A percentile compares a stretch with the other conserved stretches of the same genome.
These are phyloP conservation scores for Schizaphis graminum DNA, from an alignment of 2,888 invertebrate species.

Conservation along the genomic window DNA sequence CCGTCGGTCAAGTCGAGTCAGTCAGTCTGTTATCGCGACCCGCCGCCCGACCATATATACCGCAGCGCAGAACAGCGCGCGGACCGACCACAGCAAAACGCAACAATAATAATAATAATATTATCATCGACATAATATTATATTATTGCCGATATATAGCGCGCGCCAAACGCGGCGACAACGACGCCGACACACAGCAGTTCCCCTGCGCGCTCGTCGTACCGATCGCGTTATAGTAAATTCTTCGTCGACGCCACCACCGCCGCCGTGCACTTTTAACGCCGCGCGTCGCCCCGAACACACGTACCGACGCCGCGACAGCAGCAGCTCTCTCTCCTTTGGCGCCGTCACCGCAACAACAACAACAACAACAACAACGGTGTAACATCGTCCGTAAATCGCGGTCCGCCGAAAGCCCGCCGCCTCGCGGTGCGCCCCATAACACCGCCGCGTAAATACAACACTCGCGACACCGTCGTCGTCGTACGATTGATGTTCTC, in stretches of 20 bases:
- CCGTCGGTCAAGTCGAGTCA: constrained; percentile 43
- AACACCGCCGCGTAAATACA: too few species aligned
- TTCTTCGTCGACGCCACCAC: too few species aligned
- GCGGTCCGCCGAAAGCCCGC: neutral
- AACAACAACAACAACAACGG: neutral
- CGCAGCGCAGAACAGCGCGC: neutral
- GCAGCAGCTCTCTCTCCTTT: neutral
- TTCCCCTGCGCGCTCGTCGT: constrained; percentile 2
- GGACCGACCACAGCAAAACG: neutral
- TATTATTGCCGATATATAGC: neutral
- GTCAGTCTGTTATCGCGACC: constrained; percentile 38
- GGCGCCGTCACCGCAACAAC: neutral
- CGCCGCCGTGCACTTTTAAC: too few species aligned
- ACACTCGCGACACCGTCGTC: neutral
- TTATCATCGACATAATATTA: too few species aligned
- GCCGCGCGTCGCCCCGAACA: too few species aligned
- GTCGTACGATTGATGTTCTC: neutral
- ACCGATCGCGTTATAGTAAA: neutral
- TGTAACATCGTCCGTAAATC: neutral
- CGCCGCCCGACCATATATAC: neutral
- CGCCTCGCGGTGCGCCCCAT: neutral
- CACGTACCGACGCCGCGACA: too few species aligned
- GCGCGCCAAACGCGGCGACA: neutral
- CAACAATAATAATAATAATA: neutral
- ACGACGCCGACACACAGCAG: neutral